Percentiles rank a stretch among this genome's conserved stretches.
Conservation (phyloP, 2,797 vertebrate species). For the Intellagama lesueurii region DNA sequence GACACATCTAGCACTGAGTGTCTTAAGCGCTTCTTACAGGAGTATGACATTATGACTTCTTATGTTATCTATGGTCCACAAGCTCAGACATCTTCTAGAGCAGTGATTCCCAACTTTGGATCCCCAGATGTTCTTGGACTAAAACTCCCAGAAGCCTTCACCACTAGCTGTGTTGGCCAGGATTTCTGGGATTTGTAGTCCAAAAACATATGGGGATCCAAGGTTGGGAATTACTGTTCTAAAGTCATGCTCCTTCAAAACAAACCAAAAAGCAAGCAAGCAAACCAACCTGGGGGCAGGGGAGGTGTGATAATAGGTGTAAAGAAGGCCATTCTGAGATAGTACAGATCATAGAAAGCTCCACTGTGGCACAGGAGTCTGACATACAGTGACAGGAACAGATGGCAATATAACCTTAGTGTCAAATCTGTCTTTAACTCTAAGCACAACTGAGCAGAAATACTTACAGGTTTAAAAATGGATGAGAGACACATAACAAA, state of each 20-base stretch:
- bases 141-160: no score
- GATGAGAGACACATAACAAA: not conserved
- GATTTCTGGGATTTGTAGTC: no score
- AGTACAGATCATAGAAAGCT: not conserved
- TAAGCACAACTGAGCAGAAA: conserved; percentile 10
- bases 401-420: conserved; percentile 20
- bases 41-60: not conserved
- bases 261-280: no score
- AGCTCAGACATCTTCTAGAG: conserved; percentile 49
- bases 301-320: conserved; percentile 44
- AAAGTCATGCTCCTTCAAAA: no score
- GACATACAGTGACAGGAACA: not conserved
- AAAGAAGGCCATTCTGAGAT: not conserved
- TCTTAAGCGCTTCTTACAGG: not conserved
- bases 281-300: not conserved
- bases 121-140: no score
- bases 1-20: not conserved
- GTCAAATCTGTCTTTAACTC: not conserved
- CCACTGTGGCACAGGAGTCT: not conserved
- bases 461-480: not conserved
- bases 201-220: no score
- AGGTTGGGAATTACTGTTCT: no score
- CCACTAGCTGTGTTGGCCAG: no score
- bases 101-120: no score
- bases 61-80: not conserved